Base-by-base conservation (phyloP, 2,888 invertebrate genomes). In the Platycheirus rosarum region DNA sequence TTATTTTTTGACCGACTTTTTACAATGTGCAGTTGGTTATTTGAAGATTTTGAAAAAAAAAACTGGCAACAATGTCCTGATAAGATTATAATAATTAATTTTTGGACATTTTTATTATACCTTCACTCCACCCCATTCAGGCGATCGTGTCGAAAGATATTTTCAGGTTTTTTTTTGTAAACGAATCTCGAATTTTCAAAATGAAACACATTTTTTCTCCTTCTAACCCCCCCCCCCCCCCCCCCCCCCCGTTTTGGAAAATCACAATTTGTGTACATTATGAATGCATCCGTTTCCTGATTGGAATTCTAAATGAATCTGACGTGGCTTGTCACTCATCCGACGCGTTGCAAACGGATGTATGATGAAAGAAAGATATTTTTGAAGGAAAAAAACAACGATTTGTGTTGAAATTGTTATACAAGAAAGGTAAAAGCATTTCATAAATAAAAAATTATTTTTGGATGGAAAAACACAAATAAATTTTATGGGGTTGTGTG, bases 261-360 rank as follows among this genome's bases (percentile, higher is more conserved):
- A 75, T 76, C 60, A 80, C 70, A 70, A 62, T 70, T 74, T 60
- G 44, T 60, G 60, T 60, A 60, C 60, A 42, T 80, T 71, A 60
- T 62, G 70, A 62, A 75, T 76, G 76, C 80, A 80, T 80, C 80
- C 80, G 80, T 71, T 80, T 76, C 76, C 70, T 80, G 80, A 76
- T 76, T 70, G 70, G 80, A 80, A 80, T 80, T 80, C 35, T 40
- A 76, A 80, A 80, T 80, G 70, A 80, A 76, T 76, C 80, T 75
- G 80, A 76, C 62, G 42, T n/a, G 53, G 57, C 70, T 60, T 80
- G 80, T 71, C 76, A 80, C 51, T 80, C 80, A 76, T 44, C 53
- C 37, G 69, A 49, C 75, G 65, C 57, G 69, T 49, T 57, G 55
- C 68, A 79, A 62, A 55, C 66, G 55, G 57, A 46, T 55, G 69